Base-by-base conservation (phyloP, 2,797 vertebrate species). In the Dryobates pubescens region DNA sequence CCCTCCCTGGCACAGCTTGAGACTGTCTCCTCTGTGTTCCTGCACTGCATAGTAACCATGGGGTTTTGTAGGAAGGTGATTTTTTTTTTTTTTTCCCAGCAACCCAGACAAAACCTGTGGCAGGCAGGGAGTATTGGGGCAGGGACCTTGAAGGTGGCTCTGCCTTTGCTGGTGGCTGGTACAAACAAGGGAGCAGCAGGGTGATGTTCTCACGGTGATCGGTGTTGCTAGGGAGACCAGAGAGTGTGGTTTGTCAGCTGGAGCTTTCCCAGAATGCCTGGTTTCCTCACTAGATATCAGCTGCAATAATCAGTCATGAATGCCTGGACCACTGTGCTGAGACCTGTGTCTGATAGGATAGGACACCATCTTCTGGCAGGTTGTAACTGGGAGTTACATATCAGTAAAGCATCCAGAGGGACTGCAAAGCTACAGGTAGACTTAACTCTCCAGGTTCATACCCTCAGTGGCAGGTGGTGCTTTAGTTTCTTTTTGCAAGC, bases 291-390 rank as follows among this genome's bases (percentile, higher is more conserved):
- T 88, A 88, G 68, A 82, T 89, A 95, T 84, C 88, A 96, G 85
- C 82, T 94, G 94, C 87, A 95, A 93, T 91, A 88, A 96, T 93
- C 95, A 95, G 74, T 95, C 94, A 92, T 17, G 17, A 92, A 74
- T 65, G 89, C 71, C 41, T 92, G 80, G 77, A 94, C 89, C 82
- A 54, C 82, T 89, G 80, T 69, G 68, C 93, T 83, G 36, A 93
- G 85, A 81, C 90, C 85, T 51, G 89, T 86, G 94, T 95, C 90
- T 95, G 92, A 79, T 94, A 91, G 94, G 92, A 93, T 95, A 95
- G 94, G 82, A 94, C 96, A 96, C 93, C 90, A 95, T 95, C 96
- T 96, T 96, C 96, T 94, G 94, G 94, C 77, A 84, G 77, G 77
- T 82, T 93, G 90, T 70, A 65, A 81, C 57, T 86, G 43, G 78